Evolutionary conservation across 2,797 vertebrate genomes (phyloP).

Genomic region (Gallinago stenura): DNA sequence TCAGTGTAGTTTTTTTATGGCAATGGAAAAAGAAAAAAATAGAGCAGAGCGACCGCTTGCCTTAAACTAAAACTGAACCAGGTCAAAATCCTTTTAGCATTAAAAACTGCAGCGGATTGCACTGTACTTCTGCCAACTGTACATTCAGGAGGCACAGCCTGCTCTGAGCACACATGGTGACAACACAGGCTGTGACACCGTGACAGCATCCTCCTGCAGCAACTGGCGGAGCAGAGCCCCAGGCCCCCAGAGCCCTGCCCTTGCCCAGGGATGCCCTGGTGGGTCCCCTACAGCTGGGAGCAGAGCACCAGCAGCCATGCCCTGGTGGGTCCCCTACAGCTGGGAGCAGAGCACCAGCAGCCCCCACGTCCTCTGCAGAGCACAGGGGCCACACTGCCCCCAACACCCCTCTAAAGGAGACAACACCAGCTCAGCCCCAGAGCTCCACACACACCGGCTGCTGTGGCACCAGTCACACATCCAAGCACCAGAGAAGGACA

Average conservation of each 20-base stretch:
- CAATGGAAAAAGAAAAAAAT: background rate
- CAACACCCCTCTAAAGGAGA: too few species aligned
- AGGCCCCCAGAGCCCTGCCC: background rate
- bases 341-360: too few species aligned
- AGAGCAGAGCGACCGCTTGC: background rate
- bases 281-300: background rate
- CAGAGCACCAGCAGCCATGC: too few species aligned
- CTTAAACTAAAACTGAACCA: background rate
- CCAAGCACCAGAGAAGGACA: background rate
- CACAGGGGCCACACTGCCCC: too few species aligned
- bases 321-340: too few species aligned
- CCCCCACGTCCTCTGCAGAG: too few species aligned
- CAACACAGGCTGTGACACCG: background rate
- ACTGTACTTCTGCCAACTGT: background rate
- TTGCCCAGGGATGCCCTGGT: background rate
- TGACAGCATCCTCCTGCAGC: background rate
- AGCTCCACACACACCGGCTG: background rate
- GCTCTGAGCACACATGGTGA: background rate
- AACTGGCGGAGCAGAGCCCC: background rate
- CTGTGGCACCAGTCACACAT: background rate
- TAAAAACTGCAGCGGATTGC: constrained; percentile 12
- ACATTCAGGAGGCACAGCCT: background rate
- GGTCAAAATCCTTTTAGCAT: background rate
- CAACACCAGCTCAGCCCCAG: too few species aligned
- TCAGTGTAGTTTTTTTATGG: background rate